Evolutionary conservation across 2,888 invertebrate species (phyloP), one percentile per base, ranked within the genome.

Genomic region (Eristalis arbustorum): DNA sequence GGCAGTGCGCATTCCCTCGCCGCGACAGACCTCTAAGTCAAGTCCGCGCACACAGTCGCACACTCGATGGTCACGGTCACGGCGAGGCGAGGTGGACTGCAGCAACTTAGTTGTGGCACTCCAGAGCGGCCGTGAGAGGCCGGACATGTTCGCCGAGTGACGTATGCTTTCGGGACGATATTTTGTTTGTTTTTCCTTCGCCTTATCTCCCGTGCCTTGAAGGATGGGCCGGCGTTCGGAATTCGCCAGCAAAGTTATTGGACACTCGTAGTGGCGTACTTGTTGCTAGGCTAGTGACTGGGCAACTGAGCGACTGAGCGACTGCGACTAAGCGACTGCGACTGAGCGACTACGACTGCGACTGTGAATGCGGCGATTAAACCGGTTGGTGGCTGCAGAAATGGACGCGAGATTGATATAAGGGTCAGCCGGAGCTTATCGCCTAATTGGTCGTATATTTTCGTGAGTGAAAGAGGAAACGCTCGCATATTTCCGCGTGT

Each of bases 121-220:
- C 81, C 82, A 67, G 68, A 74, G 42, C 75, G 61, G 66, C 28
- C 66, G 59, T 23, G 74, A 79, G 63, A 75, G 78, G 74, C 78
- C 83, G 61, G 78, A 77, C 82, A 49, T 49, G 49, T 49, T 18
- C 57, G 82, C 49, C 57, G 82, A 78, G 82, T 87, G 87, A 87
- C 87, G 87, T 87, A 87, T 87, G 87, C 83, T 82, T 87, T 82
- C 78, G 78, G 78, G 78, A 79, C 78, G 87, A 87, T 83, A 71
- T 87, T 87, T 82, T 57, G 74, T 78, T 82, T 31, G 31, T n/a
- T n/a, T 84, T 78, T 67, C 34, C 40, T 66, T 49, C 22, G 57
- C 77, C 69, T 83, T 88, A 83, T 88, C 87, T 88, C n/a, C n/a
- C 83, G 73, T 8, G 59, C 76, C 88, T 88, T 88, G 88, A 84